These are phyloP conservation scores for Cacatua alba DNA, from an alignment of 2,113 vertebrate species.

Conservation along the genomic window DNA sequence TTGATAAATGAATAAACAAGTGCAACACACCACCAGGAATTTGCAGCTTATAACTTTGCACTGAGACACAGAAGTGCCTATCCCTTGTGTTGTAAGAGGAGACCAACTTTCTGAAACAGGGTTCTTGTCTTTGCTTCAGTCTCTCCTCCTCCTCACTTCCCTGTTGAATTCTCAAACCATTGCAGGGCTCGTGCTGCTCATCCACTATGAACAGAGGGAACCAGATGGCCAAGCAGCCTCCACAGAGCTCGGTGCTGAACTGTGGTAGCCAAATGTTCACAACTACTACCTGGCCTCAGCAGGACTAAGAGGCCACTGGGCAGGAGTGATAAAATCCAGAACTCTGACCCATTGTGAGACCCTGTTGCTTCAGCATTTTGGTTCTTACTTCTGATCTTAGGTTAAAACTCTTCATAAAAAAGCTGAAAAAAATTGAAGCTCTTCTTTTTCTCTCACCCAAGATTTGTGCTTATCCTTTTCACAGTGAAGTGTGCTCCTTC, in stretches of 20 bases:
- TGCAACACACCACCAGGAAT: neutral
- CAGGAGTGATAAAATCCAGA: neutral
- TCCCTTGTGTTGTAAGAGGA: neutral
- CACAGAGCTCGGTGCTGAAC: fast-evolving
- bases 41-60: neutral
- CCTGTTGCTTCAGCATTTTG: neutral
- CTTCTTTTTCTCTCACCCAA: neutral
- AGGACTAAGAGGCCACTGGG: neutral
- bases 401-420: neutral
- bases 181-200: neutral
- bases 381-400: neutral
- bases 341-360: neutral
- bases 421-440: neutral
- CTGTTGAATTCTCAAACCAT: neutral
- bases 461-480: neutral
- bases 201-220: neutral
- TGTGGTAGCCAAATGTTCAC: fast-evolving
- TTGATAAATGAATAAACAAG: neutral
- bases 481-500: fast-evolving
- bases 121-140: neutral
- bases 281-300: neutral
- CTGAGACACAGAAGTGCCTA: neutral
- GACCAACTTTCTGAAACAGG: neutral
- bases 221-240: neutral
- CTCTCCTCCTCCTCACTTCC: neutral